Evolutionary conservation across 2,888 invertebrate species (phyloP).

Genomic region (Nomada hirtipes): DNA sequence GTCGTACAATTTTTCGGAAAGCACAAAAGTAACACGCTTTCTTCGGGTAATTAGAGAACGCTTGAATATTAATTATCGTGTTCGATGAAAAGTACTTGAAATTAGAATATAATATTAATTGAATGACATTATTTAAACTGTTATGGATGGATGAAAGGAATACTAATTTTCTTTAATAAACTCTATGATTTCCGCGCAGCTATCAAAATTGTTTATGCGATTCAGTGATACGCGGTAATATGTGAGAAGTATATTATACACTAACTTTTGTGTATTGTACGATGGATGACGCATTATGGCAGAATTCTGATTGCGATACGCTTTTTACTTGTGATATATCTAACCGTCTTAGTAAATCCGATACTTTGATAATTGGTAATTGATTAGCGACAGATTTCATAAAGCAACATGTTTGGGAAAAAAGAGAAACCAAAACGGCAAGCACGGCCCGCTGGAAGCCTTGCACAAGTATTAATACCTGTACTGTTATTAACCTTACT

Average conservation of each 20-base stretch:
- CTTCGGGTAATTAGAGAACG: too few relatives aligned
- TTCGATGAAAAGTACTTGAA: not conserved
- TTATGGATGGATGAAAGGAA: not conserved
- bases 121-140: not conserved
- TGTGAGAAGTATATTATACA: not conserved
- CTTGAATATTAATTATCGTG: not conserved
- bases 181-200: not conserved
- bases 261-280: not conserved
- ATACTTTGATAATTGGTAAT: conserved; percentile 16
- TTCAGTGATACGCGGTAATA: not conserved
- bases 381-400: conserved; percentile 7
- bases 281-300: conserved; percentile 4
- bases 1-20: too few relatives aligned
- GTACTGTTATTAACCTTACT: conserved; percentile 27
- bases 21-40: too few relatives aligned
- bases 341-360: not conserved
- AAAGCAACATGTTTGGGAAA: conserved; percentile 76
- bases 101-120: not conserved
- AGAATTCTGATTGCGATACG: conserved; percentile 2
- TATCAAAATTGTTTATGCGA: not conserved
- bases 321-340: not conserved
- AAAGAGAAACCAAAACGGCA: conserved; percentile 78
- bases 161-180: not conserved
- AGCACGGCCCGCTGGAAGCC: conserved; percentile 74
- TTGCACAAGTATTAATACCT: conserved; percentile 76